Percentiles rank a stretch among this genome's conserved stretches.
Evolutionary conservation across 2,113 vertebrate genomes (phyloP).

Genomic region (Fukomys damarensis): DNA sequence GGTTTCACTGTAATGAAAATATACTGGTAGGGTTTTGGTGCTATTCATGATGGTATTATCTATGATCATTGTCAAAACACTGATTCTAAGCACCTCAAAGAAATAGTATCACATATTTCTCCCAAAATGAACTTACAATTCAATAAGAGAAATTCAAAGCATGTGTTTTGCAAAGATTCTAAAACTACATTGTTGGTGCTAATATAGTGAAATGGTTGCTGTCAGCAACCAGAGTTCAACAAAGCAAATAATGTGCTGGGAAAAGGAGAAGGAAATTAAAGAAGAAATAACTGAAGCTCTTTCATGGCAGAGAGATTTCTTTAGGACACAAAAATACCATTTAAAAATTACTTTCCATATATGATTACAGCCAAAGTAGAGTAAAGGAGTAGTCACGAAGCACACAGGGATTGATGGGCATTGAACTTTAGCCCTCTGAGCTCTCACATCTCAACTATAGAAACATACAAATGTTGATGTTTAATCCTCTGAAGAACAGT

Average conservation of each 20-base stretch:
- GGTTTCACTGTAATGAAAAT: background rate
- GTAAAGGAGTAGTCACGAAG: slow-evolving; percentile 55
- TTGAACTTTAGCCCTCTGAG: slow-evolving; percentile 55
- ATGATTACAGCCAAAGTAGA: slow-evolving; percentile 39
- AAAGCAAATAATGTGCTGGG: slow-evolving; percentile 66
- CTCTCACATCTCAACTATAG: slow-evolving; percentile 69
- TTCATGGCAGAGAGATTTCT: slow-evolving; percentile 44
- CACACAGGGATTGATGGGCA: slow-evolving; percentile 63
- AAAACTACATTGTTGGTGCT: background rate
- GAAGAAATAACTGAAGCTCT: slow-evolving; percentile 58
- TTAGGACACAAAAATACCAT: slow-evolving; percentile 55
- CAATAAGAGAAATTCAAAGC: slow-evolving; percentile 7
- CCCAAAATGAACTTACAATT: background rate
- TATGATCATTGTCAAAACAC: slow-evolving; percentile 14
- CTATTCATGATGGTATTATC: background rate
- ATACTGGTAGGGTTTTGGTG: background rate
- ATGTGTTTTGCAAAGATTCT: slow-evolving; percentile 1
- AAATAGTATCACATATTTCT: background rate
- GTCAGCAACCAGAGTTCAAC: slow-evolving; percentile 45
- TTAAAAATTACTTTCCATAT: slow-evolving; percentile 55
- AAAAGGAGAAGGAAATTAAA: slow-evolving; percentile 49
- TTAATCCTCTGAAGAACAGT: slow-evolving; percentile 70
- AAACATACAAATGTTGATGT: slow-evolving; percentile 73
- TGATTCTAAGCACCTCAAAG: background rate
- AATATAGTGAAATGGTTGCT: slow-evolving; percentile 46